phyloP scores from a whole-genome alignment of 2,888 invertebrate genomes.

The Dryobotodes eremita region DNA sequence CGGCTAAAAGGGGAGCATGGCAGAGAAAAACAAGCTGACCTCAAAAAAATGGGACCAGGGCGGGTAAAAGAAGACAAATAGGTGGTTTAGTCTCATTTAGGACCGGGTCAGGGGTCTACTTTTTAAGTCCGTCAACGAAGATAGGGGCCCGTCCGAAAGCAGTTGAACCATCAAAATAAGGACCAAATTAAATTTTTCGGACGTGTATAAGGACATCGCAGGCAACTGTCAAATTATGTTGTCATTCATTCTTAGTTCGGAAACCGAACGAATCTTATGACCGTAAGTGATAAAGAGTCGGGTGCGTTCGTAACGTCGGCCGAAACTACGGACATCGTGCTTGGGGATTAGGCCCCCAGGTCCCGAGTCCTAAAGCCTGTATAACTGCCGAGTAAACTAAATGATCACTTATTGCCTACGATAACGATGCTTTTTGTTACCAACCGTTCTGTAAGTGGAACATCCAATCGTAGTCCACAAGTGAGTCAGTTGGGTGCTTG shows the following conservation, averaged over 20 bases:
- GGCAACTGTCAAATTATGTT: no score
- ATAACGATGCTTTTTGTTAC: slow-evolving; percentile 36
- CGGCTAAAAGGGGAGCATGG: neutral
- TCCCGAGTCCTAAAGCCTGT: slow-evolving; percentile 1
- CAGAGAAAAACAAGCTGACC: neutral
- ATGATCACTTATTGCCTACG: slow-evolving; percentile 13
- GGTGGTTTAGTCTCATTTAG: neutral
- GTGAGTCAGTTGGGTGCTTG: slow-evolving; percentile 60
- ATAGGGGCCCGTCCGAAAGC: no score
- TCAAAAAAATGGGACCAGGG: neutral
- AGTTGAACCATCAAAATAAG: no score
- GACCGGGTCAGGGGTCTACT: neutral
- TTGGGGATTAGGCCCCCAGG: neutral
- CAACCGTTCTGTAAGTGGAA: slow-evolving; percentile 53
- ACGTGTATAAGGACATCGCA: no score
- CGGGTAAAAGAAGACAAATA: neutral
- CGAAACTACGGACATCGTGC: no score
- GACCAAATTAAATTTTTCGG: no score
- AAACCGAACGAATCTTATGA: no score
- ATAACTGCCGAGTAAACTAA: slow-evolving; percentile 6
- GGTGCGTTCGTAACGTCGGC: no score
- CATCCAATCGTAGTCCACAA: slow-evolving; percentile 59
- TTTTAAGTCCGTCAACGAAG: no score
- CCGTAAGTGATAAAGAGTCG: no score
- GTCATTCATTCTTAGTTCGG: no score